Percentiles rank a stretch among this genome's conserved stretches.
phyloP scores from a whole-genome alignment of 1,140 invertebrate genomes.

The Onthophagus taurus region DNA sequence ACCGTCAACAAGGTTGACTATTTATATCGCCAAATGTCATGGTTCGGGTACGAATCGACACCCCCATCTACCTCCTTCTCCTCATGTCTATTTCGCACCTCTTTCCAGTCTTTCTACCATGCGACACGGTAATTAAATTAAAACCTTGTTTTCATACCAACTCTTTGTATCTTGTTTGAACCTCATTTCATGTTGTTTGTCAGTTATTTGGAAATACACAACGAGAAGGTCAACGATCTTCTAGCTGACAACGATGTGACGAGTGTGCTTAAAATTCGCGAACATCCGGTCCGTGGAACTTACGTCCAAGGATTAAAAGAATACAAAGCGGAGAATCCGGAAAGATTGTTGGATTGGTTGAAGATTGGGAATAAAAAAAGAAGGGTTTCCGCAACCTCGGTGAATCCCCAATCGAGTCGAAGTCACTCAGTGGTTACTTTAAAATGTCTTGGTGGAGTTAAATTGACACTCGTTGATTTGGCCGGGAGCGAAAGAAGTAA shows the following conservation, averaged over 20 bases:
- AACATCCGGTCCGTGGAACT: conserved; percentile 79
- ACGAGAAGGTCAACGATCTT: conserved; percentile 72
- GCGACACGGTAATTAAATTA: no score
- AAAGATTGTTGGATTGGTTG: conserved; percentile 40
- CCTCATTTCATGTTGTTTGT: no score
- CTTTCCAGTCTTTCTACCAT: no score
- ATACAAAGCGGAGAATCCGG: conserved; percentile 40
- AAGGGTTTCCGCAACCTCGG: conserved; percentile 42
- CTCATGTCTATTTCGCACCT: no score
- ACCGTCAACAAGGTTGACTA: no score
- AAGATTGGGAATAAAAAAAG: conserved; percentile 41
- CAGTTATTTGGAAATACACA: conserved; percentile 79
- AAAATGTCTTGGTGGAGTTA: conserved; percentile 37
- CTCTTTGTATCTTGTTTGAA: no score
- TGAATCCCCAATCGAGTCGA: conserved; percentile 48
- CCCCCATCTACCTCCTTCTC: no score
- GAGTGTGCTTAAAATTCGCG: conserved; percentile 58
- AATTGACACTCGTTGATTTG: conserved; percentile 58
- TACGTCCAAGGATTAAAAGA: conserved; percentile 70
- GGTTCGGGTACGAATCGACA: no score
- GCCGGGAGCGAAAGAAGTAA: conserved; percentile 44
- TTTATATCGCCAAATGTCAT: no score
- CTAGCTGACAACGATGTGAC: conserved; percentile 43
- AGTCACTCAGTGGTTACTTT: conserved; percentile 55
- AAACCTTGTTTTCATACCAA: no score